phyloP scores from a whole-genome alignment of 35 echinoderm and acorn worm species.

The Ophioderma brevispina region DNA sequence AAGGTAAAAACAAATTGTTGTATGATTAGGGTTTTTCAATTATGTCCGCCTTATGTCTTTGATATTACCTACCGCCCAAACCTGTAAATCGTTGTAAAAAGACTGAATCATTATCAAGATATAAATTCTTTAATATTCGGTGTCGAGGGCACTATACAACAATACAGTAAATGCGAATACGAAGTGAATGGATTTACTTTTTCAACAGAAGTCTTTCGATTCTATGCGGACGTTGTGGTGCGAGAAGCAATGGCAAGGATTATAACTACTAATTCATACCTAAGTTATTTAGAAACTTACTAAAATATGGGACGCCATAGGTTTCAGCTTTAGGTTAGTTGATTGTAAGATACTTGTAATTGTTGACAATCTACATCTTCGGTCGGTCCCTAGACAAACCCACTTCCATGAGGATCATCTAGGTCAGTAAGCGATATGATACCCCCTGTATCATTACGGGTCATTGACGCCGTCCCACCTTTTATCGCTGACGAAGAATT shows the following conservation, averaged over 20 bases:
- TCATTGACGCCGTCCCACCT: slow-evolving; percentile 59
- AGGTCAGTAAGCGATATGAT: slow-evolving; percentile 60
- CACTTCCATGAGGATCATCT: slow-evolving; percentile 73
- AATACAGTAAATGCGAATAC: too few species aligned
- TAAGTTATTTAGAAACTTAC: slow-evolving; percentile 29
- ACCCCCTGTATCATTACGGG: slow-evolving; percentile 68
- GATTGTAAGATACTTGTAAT: slow-evolving; percentile 51
- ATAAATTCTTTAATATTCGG: too few species aligned
- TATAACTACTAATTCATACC: neutral
- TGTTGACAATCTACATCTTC: slow-evolving; percentile 45
- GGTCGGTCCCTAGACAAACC: slow-evolving; percentile 19
- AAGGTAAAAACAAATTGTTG: neutral
- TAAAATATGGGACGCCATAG: slow-evolving; percentile 60
- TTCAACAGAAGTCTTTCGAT: too few species aligned
- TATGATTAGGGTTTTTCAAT: neutral
- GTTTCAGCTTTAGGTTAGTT: slow-evolving; percentile 52
- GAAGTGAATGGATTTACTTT: too few species aligned
- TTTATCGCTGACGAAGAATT: slow-evolving; percentile 56
- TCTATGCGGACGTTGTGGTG: too few species aligned
- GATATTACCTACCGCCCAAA: neutral
- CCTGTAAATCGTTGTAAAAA: neutral
- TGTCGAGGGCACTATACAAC: too few species aligned
- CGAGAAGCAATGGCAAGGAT: too few species aligned
- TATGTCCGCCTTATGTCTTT: neutral
- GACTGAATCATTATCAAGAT: neutral